These are phyloP conservation scores for Pangasianodon gigas DNA, from an alignment of 2,113 vertebrate species.

Conservation along the genomic window DNA sequence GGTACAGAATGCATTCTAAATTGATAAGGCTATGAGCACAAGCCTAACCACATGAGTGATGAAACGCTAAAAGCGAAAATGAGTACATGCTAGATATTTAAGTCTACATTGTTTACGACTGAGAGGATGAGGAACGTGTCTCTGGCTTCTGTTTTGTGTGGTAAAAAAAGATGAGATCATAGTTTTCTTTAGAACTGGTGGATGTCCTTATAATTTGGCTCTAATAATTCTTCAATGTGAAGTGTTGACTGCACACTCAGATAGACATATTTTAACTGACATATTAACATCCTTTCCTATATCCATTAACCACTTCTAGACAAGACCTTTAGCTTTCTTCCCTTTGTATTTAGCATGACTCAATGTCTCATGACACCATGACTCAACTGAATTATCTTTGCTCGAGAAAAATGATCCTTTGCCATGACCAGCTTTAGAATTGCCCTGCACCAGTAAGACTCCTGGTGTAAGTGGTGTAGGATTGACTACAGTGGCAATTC, in stretches of 20 bases:
- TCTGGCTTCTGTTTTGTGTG: not conserved
- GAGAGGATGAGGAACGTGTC: not conserved
- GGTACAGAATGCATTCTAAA: not conserved
- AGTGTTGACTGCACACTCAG: not conserved
- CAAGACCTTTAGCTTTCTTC: not conserved
- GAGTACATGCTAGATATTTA: not conserved
- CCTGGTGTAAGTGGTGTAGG: not conserved
- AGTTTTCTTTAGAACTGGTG: not conserved
- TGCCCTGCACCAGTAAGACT: not conserved
- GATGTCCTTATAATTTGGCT: not conserved
- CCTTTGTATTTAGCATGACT: not conserved
- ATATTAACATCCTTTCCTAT: not conserved
- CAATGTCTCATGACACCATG: not conserved
- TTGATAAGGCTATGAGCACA: not conserved
- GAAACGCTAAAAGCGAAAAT: not conserved
- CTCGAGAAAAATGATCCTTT: not conserved
- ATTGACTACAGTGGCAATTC: not conserved
- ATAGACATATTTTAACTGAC: not conserved
- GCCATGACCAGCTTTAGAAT: not conserved
- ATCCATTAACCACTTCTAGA: not conserved
- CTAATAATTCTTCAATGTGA: not conserved
- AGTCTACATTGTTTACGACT: not conserved
- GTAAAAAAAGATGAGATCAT: not conserved
- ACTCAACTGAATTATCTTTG: not conserved
- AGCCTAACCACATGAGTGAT: not conserved